Evolutionary conservation across 2,888 invertebrate species (phyloP).

Genomic region (Linhomoeus sp.): DNA sequence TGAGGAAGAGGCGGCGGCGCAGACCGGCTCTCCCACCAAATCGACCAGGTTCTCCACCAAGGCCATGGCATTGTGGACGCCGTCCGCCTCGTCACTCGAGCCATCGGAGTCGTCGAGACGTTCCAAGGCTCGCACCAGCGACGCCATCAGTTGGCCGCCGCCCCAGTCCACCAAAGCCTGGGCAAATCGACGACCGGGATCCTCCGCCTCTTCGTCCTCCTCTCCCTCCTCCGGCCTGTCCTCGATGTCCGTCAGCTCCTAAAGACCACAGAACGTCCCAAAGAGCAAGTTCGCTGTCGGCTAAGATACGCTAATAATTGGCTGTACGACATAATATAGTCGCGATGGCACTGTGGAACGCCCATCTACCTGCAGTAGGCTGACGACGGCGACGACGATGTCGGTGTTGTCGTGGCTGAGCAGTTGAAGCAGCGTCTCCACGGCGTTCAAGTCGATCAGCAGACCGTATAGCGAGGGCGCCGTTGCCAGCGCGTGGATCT

Average conservation of each 20-base stretch:
- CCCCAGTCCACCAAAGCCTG: too few relatives aligned
- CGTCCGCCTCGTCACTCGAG: constrained; percentile 42
- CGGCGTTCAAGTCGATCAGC: constrained; percentile 50
- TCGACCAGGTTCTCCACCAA: constrained; percentile 70
- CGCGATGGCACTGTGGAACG: too few relatives aligned
- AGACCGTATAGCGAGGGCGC: constrained; percentile 82
- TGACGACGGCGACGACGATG: constrained; percentile 57
- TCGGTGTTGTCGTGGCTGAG: constrained; percentile 90
- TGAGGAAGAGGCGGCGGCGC: constrained; percentile 14
- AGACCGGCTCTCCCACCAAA: not conserved
- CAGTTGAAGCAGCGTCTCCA: constrained; percentile 73
- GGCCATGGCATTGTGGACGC: constrained; percentile 68
- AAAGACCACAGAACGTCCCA: constrained; percentile 18
- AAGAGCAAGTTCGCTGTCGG: too few relatives aligned
- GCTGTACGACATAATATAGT: too few relatives aligned
- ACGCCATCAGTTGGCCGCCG: not conserved
- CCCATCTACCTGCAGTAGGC: constrained; percentile 38
- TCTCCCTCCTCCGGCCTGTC: constrained; percentile 58
- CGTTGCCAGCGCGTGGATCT: constrained; percentile 78
- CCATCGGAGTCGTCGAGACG: constrained; percentile 64
- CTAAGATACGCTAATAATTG: too few relatives aligned
- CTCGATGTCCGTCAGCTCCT: constrained; percentile 87
- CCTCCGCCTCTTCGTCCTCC: constrained; percentile 40
- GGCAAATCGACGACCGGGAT: too few relatives aligned
- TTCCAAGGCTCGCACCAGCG: not conserved